These are phyloP conservation scores for Heliornis fulica DNA, from an alignment of 2,113 vertebrate genomes.

Conservation along the genomic window DNA sequence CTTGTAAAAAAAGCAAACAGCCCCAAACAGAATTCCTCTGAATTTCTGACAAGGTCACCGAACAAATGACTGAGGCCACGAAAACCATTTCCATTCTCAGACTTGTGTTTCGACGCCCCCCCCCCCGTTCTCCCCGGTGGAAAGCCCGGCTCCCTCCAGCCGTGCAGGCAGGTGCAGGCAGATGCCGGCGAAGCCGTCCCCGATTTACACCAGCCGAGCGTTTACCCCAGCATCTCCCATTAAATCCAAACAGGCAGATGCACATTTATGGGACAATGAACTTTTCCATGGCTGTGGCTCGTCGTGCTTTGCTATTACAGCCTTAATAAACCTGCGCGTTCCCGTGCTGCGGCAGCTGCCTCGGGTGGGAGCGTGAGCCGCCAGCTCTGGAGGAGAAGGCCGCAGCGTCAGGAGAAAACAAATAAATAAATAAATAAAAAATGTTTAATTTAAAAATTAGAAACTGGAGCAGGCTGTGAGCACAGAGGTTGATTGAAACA, in stretches of 20 bases:
- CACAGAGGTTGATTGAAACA: constrained; percentile 83
- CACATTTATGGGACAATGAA: background rate
- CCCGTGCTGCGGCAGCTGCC: background rate
- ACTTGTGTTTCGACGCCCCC: background rate
- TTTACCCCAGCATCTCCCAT: background rate
- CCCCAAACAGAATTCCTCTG: background rate
- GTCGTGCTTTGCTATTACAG: background rate
- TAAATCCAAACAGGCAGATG: background rate
- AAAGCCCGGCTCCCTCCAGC: background rate
- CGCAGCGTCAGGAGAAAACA: background rate
- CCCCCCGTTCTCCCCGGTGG: background rate
- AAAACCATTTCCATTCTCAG: background rate
- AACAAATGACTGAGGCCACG: background rate
- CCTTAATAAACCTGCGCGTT: background rate
- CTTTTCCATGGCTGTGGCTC: background rate
- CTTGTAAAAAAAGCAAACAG: background rate
- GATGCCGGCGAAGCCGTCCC: accelerated
- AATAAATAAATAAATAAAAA: no score
- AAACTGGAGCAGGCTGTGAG: constrained; percentile 81
- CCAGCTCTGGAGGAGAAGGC: constrained; percentile 39
- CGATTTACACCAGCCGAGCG: background rate
- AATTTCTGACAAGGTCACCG: background rate
- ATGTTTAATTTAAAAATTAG: constrained; percentile 85
- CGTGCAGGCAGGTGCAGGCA: background rate
- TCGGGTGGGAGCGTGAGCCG: background rate